Evolutionary conservation across 2,888 invertebrate species (phyloP).

Genomic region (Drosophila neotestacea): DNA sequence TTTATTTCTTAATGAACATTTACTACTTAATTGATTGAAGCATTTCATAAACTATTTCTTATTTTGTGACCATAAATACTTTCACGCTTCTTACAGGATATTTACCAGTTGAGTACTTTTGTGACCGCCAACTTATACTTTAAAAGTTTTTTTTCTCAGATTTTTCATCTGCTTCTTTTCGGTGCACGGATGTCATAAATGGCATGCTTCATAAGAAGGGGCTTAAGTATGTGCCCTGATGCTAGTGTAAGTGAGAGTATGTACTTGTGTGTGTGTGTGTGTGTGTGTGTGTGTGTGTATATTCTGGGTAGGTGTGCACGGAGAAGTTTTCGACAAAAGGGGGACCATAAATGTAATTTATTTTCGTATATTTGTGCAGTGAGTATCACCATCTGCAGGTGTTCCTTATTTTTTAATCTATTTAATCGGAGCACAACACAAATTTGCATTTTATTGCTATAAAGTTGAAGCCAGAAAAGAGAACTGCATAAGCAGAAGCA

Average conservation of each 20-base stretch:
- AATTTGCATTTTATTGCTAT: slow-evolving; percentile 72
- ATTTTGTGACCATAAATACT: too few species aligned
- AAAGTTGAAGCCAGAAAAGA: slow-evolving; percentile 14
- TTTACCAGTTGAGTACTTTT: neutral
- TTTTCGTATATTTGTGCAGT: slow-evolving; percentile 58
- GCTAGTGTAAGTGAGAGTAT: slow-evolving; percentile 15
- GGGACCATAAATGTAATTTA: slow-evolving; percentile 76
- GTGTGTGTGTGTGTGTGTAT: slow-evolving; percentile 20
- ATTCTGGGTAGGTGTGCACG: slow-evolving; percentile 28
- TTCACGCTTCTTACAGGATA: slow-evolving; percentile 17
- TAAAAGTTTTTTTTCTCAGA: slow-evolving; percentile 24
- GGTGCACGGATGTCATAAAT: slow-evolving; percentile 78
- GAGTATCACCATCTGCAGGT: slow-evolving; percentile 64
- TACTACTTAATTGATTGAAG: too few species aligned
- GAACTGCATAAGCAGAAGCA: slow-evolving; percentile 12
- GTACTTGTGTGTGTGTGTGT: slow-evolving; percentile 5
- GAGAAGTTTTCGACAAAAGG: slow-evolving; percentile 49
- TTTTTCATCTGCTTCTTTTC: slow-evolving; percentile 42
- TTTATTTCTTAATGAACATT: too few species aligned
- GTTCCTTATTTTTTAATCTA: slow-evolving; percentile 76
- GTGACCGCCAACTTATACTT: neutral
- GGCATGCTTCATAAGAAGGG: slow-evolving; percentile 68
- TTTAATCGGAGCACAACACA: slow-evolving; percentile 47
- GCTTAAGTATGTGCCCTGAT: slow-evolving; percentile 47
- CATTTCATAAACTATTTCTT: neutral